phyloP scores from a whole-genome alignment of 1,140 invertebrate species.

The Ceratosolen fusciceps region DNA sequence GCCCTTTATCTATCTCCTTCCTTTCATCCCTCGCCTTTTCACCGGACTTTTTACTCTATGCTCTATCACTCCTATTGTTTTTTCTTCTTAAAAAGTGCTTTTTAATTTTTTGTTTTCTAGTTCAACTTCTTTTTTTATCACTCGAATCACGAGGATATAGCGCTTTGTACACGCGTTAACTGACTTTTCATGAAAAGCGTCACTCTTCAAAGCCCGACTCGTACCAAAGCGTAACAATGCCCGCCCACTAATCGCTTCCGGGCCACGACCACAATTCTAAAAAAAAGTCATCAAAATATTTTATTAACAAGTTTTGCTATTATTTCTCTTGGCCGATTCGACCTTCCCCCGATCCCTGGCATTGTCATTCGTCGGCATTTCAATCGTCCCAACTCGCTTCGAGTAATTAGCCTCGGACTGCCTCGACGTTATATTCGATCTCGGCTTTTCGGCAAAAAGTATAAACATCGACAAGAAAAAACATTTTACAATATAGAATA shows the following conservation, averaged over 20 bases:
- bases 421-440: no score
- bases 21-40: conserved; percentile 38
- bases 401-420: no score
- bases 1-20: conserved; percentile 25
- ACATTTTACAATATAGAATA: no score
- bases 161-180: background rate
- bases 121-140: background rate
- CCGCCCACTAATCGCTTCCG: background rate
- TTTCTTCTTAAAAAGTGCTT: conserved; percentile 12
- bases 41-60: background rate
- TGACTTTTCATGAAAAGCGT: background rate
- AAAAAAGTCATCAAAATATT: no score
- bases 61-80: background rate
- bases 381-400: no score
- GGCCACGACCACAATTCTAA: background rate
- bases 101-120: conserved; percentile 17
- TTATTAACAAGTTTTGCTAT: no score
- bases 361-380: no score
- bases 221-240: background rate
- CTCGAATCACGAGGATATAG: background rate
- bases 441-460: no score
- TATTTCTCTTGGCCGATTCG: no score
- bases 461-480: no score
- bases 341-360: no score
- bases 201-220: background rate